Evolutionary conservation across 1,140 invertebrate genomes (phyloP).

Genomic region (Oppia nitens): DNA sequence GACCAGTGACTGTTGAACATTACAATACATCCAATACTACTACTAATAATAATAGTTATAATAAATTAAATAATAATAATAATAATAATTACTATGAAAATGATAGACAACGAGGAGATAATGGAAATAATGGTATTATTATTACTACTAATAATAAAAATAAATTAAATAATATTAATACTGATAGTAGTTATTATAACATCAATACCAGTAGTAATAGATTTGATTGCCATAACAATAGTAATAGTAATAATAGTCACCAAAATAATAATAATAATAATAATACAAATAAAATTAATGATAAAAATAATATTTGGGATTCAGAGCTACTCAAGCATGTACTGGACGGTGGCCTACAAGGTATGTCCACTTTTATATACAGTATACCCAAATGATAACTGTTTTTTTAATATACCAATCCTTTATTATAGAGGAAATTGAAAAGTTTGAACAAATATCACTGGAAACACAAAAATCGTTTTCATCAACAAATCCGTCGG

Average conservation of each 20-base stretch:
- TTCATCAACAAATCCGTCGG: not conserved
- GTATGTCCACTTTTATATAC: not conserved
- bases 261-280: no score
- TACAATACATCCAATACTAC: no score
- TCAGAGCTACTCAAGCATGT: slow-evolving; percentile 4
- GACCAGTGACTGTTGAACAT: no score
- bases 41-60: no score
- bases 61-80: no score
- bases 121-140: not conserved
- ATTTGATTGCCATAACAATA: not conserved
- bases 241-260: not conserved
- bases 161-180: no score
- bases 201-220: no score
- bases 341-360: slow-evolving; percentile 4
- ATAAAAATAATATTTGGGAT: not conserved
- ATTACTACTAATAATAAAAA: no score
- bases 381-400: no score
- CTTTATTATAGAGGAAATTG: slow-evolving; percentile 11
- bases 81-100: not conserved
- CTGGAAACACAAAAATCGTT: not conserved
- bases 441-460: slow-evolving; percentile 5
- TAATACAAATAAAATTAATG: no score
- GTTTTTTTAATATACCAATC: no score
- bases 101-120: not conserved
- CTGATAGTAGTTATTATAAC: no score